A percentile compares a stretch with the other conserved stretches of the same genome.
Evolutionary conservation across 2,888 invertebrate genomes (phyloP).

Genomic region (Proisotoma minuta): DNA sequence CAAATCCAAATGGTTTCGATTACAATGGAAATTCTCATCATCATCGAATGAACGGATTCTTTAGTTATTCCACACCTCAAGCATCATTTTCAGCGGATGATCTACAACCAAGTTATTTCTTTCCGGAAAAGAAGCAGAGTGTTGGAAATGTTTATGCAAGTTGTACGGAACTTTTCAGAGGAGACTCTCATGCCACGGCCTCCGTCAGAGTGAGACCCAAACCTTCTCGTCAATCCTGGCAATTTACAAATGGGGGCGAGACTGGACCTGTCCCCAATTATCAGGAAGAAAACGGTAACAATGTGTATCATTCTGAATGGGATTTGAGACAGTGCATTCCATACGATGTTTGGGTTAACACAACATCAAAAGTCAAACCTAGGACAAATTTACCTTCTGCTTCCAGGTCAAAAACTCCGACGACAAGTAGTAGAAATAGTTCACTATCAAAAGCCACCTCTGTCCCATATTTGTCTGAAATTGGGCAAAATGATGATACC

Average conservation of each 20-base stretch:
- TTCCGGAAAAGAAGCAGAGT: slow-evolving; percentile 46
- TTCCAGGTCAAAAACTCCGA: background rate
- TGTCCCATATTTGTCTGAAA: slow-evolving; percentile 5
- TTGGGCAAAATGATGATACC: too few species aligned
- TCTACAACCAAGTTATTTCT: slow-evolving; percentile 38
- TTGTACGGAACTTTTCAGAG: slow-evolving; percentile 42
- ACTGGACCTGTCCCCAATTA: slow-evolving; percentile 46
- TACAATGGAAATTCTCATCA: background rate
- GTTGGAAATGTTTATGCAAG: slow-evolving; percentile 41
- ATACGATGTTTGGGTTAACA: slow-evolving; percentile 45
- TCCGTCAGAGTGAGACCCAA: slow-evolving; percentile 44
- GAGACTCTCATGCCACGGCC: slow-evolving; percentile 39
- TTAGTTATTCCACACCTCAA: background rate
- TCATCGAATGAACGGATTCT: slow-evolving; percentile 1
- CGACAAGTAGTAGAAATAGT: background rate
- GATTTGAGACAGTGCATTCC: slow-evolving; percentile 45
- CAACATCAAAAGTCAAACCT: slow-evolving; percentile 32
- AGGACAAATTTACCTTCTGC: slow-evolving; percentile 7
- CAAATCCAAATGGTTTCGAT: too few species aligned
- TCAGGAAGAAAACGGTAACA: slow-evolving; percentile 30
- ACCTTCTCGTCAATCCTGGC: slow-evolving; percentile 41
- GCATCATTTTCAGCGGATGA: slow-evolving; percentile 10
- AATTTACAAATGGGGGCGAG: slow-evolving; percentile 35
- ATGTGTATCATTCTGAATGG: slow-evolving; percentile 47
- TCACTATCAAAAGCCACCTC: slow-evolving; percentile 11